Evolutionary conservation across 2,797 vertebrate genomes (phyloP), one percentile per base, ranked within the genome.

Genomic region (Urophycis tenuis): DNA sequence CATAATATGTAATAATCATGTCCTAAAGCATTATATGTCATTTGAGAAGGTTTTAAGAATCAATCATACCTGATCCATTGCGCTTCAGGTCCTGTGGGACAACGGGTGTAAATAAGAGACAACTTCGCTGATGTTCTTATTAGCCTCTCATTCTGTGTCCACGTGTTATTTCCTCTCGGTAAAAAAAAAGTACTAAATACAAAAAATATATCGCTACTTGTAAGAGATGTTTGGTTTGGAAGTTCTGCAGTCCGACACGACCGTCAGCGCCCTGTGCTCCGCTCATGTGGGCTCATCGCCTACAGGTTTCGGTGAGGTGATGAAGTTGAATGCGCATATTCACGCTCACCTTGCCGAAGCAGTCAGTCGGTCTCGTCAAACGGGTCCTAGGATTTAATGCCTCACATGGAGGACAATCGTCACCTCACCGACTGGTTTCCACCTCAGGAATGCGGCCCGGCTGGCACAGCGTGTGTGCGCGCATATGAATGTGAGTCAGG

Each of bases 401-500:
- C 76, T 77, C 81, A n/a, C 75, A 0, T n/a, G 22, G 69, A 78
- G 22, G 69, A 78, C 82, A 79, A 77, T 81, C 77, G 75, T 64
- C 77, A 78, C 53, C 77, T 53, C 33, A 35, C 25, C 71, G n/a
- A 75, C 73, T 71, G 80, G 74, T 75, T 83, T 83, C 85, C 77
- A 85, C 73, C 78, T 30, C 72, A 89, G 89, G 92, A 94, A 94
- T 94, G 93, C 74, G 0, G 87, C 86, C 82, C 8, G 72, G 85
- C 92, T 83, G 85, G 92, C 81, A 80, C 49, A 25, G 60, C 74
- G 74, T 76, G 74, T 64, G 19, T 34, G n/a, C n/a, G n/a, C n/a
- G n/a, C n/a, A n/a, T 25, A 78, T 11, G 41, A 60, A 49, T 33
- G 73, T 85, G 87, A 89, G 69, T 90, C 89, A 89, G 35, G 60